Base-by-base conservation (phyloP, 2,797 vertebrate genomes). In the Bovichtus diacanthus region DNA sequence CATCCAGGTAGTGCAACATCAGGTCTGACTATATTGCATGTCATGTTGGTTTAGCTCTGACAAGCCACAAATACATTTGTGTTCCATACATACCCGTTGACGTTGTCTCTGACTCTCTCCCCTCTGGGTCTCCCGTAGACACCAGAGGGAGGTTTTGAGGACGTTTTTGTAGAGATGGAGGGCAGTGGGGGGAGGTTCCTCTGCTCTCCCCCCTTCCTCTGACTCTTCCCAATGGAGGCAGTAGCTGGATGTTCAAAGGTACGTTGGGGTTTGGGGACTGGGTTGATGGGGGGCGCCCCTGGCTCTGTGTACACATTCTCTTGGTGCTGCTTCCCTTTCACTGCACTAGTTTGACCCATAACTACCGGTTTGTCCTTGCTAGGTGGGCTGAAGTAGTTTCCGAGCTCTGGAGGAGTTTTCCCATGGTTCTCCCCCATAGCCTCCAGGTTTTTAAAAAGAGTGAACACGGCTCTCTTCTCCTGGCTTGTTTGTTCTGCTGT, bases 361-460 rank as follows among this genome's bases (percentile, higher is more conserved):
- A 88, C 92, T 11, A 76, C 87, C 13, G 94, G 95, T 55, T 95
- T 95, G 27, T 96, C 95, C 76, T 94, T 95, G 82, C 89, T 94
- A 5, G 94, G 95, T 0, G 97, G 96, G 58, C 95, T 97, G 72
- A 99, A 99, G 74, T 98, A 98, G 80, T 97, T 99, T 64, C 97
- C 98, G 0, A 96, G 85, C 76, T 96, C 96, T 1, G 96, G 91
- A 1, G 95, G 95, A 21, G 95, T 87, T 76, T 96, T 96, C 3
- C 94, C 90, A 0, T 95, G 92, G 11, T 95, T 94, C 0, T 97
- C 96, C 71, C 96, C 97, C 93, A 97, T 94, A 21, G 96, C 96
- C 88, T 99, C 98, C 53, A 99, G 93, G 81, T 96, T 97, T 91
- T 96, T 96, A 67, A 99, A 97, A 75, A 97, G 98, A 55, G 89